Percentiles rank a stretch among this genome's conserved stretches.
These are phyloP conservation scores for Rhagoletis zephyria DNA, from an alignment of 1,140 invertebrate species.

Conservation along the genomic window DNA sequence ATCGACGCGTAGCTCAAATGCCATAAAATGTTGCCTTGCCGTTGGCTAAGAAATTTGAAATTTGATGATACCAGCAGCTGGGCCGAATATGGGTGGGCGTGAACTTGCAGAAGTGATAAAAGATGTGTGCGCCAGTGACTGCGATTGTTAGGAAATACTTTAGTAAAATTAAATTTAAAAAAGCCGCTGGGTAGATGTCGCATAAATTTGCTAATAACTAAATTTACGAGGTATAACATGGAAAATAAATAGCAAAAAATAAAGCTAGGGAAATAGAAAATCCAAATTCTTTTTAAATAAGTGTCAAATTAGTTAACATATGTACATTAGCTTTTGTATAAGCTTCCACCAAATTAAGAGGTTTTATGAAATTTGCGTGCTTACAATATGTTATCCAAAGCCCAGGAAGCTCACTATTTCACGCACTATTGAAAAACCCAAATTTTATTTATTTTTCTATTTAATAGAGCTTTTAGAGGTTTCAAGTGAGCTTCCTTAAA, in stretches of 20 bases:
- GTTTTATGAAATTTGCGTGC: no score
- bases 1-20: constrained; percentile 31
- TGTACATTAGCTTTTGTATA: no score
- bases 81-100: neutral
- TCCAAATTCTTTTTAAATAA: no score
- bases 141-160: constrained; percentile 27
- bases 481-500: no score
- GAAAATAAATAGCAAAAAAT: neutral
- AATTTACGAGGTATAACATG: neutral
- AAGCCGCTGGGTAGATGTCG: neutral
- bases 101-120: neutral
- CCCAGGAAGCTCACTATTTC: no score
- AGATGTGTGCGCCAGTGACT: neutral
- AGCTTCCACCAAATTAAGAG: no score
- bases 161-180: constrained; percentile 40
- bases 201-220: constrained; percentile 31
- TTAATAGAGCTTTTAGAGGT: no score
- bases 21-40: constrained; percentile 47
- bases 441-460: no score
- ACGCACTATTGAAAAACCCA: no score
- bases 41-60: constrained; percentile 50
- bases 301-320: no score
- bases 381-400: no score
- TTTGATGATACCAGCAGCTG: constrained; percentile 45
- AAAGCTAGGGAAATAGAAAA: no score